These are phyloP conservation scores for Noctua fimbriata DNA, from an alignment of 2,888 invertebrate genomes.

Conservation along the genomic window DNA sequence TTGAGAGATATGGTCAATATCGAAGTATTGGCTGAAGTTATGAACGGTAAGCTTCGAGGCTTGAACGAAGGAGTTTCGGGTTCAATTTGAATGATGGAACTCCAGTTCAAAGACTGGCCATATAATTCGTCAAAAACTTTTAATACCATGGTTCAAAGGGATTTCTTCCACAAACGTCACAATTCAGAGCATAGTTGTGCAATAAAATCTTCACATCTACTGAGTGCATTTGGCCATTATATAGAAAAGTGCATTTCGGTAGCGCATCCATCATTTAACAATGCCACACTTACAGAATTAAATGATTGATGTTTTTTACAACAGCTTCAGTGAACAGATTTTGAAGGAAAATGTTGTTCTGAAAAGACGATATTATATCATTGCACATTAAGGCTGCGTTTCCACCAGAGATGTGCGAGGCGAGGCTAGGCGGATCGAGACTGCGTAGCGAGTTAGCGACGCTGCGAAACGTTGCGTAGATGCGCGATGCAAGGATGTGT, in stretches of 20 bases:
- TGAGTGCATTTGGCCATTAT: neutral
- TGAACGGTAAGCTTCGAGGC: conserved; percentile 12
- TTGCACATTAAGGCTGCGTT: neutral
- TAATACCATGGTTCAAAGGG: neutral
- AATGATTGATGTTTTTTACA: neutral
- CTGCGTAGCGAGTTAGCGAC: too few relatives aligned
- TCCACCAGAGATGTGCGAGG: too few relatives aligned
- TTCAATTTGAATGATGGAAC: neutral
- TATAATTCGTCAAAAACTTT: neutral
- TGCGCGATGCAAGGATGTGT: too few relatives aligned
- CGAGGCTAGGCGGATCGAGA: too few relatives aligned
- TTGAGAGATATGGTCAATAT: conserved; percentile 40
- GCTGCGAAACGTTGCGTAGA: too few relatives aligned
- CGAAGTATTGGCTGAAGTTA: conserved; percentile 39
- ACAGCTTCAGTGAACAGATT: conserved; percentile 1
- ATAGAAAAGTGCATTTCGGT: conserved; percentile 7
- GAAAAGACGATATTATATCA: neutral
- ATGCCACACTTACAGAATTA: neutral
- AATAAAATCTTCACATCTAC: neutral
- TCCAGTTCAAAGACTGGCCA: neutral
- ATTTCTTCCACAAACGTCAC: neutral
- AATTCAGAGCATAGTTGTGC: neutral
- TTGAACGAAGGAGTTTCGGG: neutral
- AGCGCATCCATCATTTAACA: neutral
- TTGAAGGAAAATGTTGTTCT: neutral